These are phyloP conservation scores for Sitodiplosis mosellana DNA, from an alignment of 1,140 invertebrate species.

Conservation along the genomic window DNA sequence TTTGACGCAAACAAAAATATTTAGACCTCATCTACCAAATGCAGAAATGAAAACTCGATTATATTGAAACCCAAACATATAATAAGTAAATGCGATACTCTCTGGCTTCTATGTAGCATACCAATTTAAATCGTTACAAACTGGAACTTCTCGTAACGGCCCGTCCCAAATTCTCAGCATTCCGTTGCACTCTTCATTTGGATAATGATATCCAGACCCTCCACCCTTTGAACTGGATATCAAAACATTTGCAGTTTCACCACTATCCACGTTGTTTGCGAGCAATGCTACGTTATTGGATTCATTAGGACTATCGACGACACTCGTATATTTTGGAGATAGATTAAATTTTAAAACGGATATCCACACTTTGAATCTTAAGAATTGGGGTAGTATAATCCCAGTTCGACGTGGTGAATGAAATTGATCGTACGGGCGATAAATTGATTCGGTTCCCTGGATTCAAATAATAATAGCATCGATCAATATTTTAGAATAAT, in stretches of 20 bases:
- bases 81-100: no score
- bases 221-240: no score
- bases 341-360: constrained; percentile 69
- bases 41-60: no score
- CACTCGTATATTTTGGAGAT: constrained; percentile 11
- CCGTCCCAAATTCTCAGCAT: constrained; percentile 74
- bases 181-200: constrained; percentile 52
- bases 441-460: constrained; percentile 16
- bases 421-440: constrained; percentile 22
- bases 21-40: no score
- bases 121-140: constrained; percentile 65
- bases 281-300: constrained; percentile 31
- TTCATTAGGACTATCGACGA: constrained; percentile 28
- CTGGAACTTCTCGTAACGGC: constrained; percentile 49
- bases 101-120: no score
- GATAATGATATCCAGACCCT: constrained; percentile 4
- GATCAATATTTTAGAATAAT: background rate
- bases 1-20: no score
- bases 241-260: no score
- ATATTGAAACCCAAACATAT: no score
- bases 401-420: constrained; percentile 18
- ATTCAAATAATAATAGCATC: background rate
- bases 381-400: constrained; percentile 20
- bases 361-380: constrained; percentile 65
- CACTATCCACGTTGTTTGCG: constrained; percentile 12